Conservation (phyloP, 2,888 invertebrate genomes). For the Germaria angustata region DNA sequence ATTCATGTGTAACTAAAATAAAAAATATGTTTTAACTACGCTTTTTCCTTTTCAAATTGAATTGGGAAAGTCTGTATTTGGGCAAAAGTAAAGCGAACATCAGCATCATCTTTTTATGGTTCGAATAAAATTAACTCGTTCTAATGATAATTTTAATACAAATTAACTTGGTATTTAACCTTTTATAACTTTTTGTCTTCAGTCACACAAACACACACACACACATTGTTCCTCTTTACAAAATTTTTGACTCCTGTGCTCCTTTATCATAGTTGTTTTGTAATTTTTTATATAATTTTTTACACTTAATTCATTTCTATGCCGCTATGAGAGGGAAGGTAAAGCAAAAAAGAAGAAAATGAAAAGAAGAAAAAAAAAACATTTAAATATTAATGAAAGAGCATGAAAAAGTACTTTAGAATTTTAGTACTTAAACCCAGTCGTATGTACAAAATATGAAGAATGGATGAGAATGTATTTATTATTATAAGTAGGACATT, state of each 20-base stretch:
- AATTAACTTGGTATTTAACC: conserved; percentile 59
- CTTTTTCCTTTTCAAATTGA: conserved; percentile 63
- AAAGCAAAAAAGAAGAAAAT: not conserved
- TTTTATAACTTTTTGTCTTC: conserved; percentile 29
- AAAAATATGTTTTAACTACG: not conserved
- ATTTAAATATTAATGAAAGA: conserved; percentile 68
- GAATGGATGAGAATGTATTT: conserved; percentile 33
- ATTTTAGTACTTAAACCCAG: conserved; percentile 39
- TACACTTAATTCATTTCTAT: conserved; percentile 54
- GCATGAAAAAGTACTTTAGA: conserved; percentile 67
- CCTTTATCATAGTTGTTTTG: conserved; percentile 26
- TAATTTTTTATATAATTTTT: conserved; percentile 29
- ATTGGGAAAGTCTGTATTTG: conserved; percentile 71
- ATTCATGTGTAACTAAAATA: too few species aligned
- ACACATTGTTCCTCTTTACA: conserved; percentile 23
- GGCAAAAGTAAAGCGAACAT: conserved; percentile 5
- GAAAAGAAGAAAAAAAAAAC: conserved; percentile 14
- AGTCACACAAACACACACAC: conserved; percentile 12
- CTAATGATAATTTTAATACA: conserved; percentile 48
- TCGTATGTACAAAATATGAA: conserved; percentile 1
- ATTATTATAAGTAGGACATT: conserved; percentile 50
- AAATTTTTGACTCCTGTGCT: conserved; percentile 23
- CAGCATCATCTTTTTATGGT: not conserved
- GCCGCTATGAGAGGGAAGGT: conserved; percentile 32
- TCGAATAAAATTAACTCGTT: conserved; percentile 1